Base-by-base conservation (phyloP, 2,888 invertebrate genomes). In the Hyalella azteca region DNA sequence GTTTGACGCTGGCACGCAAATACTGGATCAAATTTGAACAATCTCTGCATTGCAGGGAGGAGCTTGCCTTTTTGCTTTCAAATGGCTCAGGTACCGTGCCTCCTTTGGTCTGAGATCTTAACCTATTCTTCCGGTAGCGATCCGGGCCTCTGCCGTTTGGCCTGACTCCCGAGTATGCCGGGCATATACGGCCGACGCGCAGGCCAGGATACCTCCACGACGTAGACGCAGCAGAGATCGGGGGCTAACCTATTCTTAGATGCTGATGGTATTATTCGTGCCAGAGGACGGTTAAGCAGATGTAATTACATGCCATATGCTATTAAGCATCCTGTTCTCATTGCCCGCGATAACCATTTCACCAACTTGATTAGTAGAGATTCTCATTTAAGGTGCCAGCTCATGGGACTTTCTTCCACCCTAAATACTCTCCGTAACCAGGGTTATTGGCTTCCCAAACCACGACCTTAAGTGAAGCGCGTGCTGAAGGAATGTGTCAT, bases 21-120 rank as follows among this genome's bases (percentile, higher is more conserved):
- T 75, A 75, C 48, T 75, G 73, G 75, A 7, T 79, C 3, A 79
- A 50, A 49, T 19, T 22, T 4, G 48, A 22, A 29, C 79, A 79
- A 49, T 3, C 4, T 4, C 19, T 45, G 11, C 40, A 19, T 1
- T 79, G 48, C 22, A 11, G 0, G 15, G 19, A 29, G 13, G 79
- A 73, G 13, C n/a, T 48, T 19, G 36, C 15, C 15, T 75, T 36
- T 36, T 36, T 79, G 32, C 1, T 13, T 4, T 3, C 15, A 1
- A 22, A 7, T 1, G 66, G 7, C 0, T 11, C 19, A 32, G 13
- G 32, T 22, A 19, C 9, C 36, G 11, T 32, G 13, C 41, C 48
- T 3, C 26, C 32, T 29, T 3, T 77, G 29, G 77, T 45, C 19
- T 3, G n/a, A 7, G 32, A 32, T 15, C n/a, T 79, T 32, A 75